A percentile compares a stretch with the other conserved stretches of the same genome.
Evolutionary conservation across 2,797 vertebrate genomes (phyloP).

Genomic region (Oceanodroma leucorhoa): DNA sequence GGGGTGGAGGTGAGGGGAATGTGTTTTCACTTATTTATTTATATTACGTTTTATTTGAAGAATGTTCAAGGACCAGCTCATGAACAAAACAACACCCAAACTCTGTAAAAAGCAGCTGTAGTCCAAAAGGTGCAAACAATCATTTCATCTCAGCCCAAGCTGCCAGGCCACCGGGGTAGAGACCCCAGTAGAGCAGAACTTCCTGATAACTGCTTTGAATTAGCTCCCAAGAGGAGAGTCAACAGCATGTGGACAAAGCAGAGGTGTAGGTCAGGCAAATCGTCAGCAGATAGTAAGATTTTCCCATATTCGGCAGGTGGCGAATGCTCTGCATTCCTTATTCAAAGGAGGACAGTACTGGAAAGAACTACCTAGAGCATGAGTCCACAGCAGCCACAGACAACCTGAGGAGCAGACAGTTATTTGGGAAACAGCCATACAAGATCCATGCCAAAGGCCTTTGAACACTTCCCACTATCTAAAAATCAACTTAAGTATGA

Average conservation of each 20-base stretch:
- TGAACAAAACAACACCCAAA: not conserved
- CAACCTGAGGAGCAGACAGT: not conserved
- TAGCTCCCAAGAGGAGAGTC: not conserved
- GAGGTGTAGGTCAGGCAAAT: not conserved
- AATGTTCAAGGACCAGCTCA: not conserved
- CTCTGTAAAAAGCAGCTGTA: not conserved
- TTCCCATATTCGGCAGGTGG: not conserved
- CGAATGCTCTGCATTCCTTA: not conserved
- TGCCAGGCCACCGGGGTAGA: not conserved
- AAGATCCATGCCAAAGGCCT: not conserved
- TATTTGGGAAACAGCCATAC: not conserved
- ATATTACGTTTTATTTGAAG: not conserved
- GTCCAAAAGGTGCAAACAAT: not conserved
- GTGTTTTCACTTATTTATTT: constrained; percentile 25
- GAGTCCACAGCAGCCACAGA: not conserved
- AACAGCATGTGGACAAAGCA: not conserved
- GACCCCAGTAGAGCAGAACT: not conserved
- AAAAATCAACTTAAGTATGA: not conserved
- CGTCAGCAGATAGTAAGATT: not conserved
- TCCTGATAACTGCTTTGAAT: not conserved
- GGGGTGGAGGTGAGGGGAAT: not conserved
- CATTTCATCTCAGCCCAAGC: not conserved
- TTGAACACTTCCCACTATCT: not conserved
- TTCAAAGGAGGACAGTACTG: not conserved
- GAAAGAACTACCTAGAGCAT: not conserved